phyloP scores from a whole-genome alignment of 2,797 vertebrate species.

The Rachycentron canadum region DNA sequence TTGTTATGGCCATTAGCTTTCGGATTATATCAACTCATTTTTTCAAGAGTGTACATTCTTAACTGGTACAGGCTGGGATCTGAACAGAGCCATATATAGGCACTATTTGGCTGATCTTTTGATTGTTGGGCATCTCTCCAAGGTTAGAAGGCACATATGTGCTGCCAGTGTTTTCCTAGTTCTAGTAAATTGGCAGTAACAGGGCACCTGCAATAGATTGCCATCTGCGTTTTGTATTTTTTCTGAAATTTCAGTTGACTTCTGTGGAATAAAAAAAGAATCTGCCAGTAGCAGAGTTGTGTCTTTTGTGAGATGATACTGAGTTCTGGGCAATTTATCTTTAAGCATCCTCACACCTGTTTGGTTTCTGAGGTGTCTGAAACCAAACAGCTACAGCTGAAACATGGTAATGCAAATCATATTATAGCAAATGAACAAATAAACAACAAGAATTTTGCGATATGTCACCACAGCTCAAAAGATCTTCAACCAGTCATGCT shows the following conservation, averaged over 20 bases:
- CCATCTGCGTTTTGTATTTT: constrained; percentile 32
- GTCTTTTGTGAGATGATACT: not conserved
- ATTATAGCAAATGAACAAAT: not conserved
- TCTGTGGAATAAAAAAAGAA: constrained; percentile 13
- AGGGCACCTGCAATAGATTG: constrained; percentile 60
- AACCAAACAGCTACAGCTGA: not conserved
- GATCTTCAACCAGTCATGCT: not conserved
- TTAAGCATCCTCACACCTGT: not conserved
- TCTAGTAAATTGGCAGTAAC: constrained; percentile 37
- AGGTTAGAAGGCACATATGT: constrained; percentile 42
- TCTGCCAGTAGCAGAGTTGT: not conserved
- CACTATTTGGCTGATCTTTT: constrained; percentile 57
- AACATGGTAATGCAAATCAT: not conserved
- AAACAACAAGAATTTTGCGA: not conserved
- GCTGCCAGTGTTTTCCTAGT: constrained; percentile 29
- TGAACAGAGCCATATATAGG: constrained; percentile 69
- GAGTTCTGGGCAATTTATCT: not conserved
- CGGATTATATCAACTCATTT: constrained; percentile 28
- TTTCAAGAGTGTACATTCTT: constrained; percentile 12
- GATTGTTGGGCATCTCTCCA: constrained; percentile 61
- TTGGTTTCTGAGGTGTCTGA: not conserved
- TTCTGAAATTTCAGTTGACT: constrained; percentile 33
- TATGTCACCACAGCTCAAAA: not conserved
- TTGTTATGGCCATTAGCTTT: constrained; percentile 28
- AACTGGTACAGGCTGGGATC: constrained; percentile 19